Percentiles rank a stretch among this genome's conserved stretches.
phyloP scores from a whole-genome alignment of 2,888 invertebrate species.

The Mechanitis messenoides region DNA sequence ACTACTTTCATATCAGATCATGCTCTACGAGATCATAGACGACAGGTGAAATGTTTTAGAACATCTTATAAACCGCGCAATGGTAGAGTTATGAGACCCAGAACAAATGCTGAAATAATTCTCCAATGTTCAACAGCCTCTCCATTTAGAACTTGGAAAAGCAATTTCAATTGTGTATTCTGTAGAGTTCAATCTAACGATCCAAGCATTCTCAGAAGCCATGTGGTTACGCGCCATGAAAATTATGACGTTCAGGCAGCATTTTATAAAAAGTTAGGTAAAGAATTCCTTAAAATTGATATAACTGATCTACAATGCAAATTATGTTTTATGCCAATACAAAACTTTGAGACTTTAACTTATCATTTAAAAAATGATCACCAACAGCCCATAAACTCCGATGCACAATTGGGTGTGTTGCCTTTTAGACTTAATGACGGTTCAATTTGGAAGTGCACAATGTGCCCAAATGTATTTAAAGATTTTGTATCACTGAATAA shows the following conservation, averaged over 20 bases:
- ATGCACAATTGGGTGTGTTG: slow-evolving; percentile 60
- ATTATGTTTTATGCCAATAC: slow-evolving; percentile 56
- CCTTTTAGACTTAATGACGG: slow-evolving; percentile 64
- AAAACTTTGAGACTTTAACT: slow-evolving; percentile 54
- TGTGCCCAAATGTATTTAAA: slow-evolving; percentile 65
- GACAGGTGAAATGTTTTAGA: slow-evolving; percentile 65
- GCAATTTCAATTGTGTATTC: slow-evolving; percentile 66
- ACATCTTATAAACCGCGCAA: slow-evolving; percentile 64
- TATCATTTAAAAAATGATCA: slow-evolving; percentile 62
- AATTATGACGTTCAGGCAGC: slow-evolving; percentile 63
- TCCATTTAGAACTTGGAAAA: slow-evolving; percentile 68
- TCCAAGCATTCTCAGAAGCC: slow-evolving; percentile 54
- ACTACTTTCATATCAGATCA: slow-evolving; percentile 63
- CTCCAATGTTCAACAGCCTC: slow-evolving; percentile 64
- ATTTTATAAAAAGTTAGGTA: slow-evolving; percentile 67
- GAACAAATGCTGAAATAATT: slow-evolving; percentile 65
- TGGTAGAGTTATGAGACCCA: slow-evolving; percentile 53
- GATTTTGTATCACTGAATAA: slow-evolving; percentile 64
- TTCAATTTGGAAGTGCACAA: slow-evolving; percentile 63
- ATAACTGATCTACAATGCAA: slow-evolving; percentile 68
- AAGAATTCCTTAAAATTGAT: slow-evolving; percentile 65
- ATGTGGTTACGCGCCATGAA: slow-evolving; percentile 54
- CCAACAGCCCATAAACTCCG: slow-evolving; percentile 58
- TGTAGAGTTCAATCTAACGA: slow-evolving; percentile 64
- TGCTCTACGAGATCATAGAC: slow-evolving; percentile 58